Evolutionary conservation across 2,797 vertebrate genomes (phyloP), one percentile per base, ranked within the genome.

Genomic region (Galaxias olidus): DNA sequence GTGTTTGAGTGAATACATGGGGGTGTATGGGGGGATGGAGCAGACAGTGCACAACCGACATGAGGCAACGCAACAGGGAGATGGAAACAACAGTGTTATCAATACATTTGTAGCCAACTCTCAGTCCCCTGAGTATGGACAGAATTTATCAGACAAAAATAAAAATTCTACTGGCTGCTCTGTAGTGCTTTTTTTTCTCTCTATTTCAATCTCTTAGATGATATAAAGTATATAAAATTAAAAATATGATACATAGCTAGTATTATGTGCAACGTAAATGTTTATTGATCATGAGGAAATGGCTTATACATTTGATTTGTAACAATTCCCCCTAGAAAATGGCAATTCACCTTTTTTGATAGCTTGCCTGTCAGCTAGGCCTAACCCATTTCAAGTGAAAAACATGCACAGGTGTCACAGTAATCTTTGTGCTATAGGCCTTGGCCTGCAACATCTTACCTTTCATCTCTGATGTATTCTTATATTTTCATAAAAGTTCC

Each of bases 1-100:
- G 88, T 89, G 88, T 89, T 87, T 89, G 87, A 87, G 84, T 89
- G 86, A 87, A 88, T 86, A 83, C 86, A 87, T 76, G 86, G 86
- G 87, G 84, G 86, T 84, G 85, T 87, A 82, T 77, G 59, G 82
- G 67, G 77, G 76, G 78, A 66, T 78, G 84, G 82, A 81, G 81
- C 81, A 83, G 87, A 84, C 81, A 86, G 80, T 79, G 84, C 76
- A 71, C 77, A 77, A 82, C 74, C 79, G 79, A 78, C 78, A 77
- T 80, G 76, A 80, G 78, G 77, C 82, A 30, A 30, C 30, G 30
- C 30, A 30, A 30, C 6, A 6, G 30, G 30, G 30, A 30, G 30
- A 30, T 30, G 30, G 30, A 30, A 30, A 30, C 30, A 6, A 30
- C 30, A 30, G 30, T 30, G 30, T 30, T 30, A 30, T 30, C 30